Conservation (phyloP, 2,888 invertebrate species). For the Rotaria socialis region DNA sequence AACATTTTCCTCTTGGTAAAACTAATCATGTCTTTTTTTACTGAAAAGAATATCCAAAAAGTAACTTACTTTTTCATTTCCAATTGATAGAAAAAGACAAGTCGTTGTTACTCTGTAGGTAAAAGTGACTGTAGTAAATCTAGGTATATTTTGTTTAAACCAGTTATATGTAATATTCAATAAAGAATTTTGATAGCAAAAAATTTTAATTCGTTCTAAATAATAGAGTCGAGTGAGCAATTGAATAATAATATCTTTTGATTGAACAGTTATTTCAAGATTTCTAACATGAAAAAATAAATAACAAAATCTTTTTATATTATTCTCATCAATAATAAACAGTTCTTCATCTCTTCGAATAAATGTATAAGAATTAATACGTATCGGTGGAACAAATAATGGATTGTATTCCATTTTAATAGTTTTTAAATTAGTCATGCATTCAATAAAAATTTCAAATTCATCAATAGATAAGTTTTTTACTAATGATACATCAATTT, state of each 20-base stretch:
- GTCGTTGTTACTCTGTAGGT: neutral
- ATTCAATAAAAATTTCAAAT: neutral
- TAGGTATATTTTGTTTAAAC: neutral
- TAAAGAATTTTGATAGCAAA: neutral
- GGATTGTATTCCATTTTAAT: slow-evolving; percentile 7
- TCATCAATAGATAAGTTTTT: neutral
- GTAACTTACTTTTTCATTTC: neutral
- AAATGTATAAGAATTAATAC: neutral
- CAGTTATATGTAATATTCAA: neutral
- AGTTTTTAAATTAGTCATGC: neutral
- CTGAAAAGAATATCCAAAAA: too few relatives aligned
- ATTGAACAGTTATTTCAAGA: neutral
- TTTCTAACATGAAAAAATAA: neutral
- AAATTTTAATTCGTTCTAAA: neutral
- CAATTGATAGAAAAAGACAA: neutral
- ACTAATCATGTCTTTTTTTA: too few relatives aligned
- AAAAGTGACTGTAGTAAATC: neutral
- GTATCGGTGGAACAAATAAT: neutral
- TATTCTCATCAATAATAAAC: neutral
- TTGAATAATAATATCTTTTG: neutral
- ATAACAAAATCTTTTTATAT: neutral
- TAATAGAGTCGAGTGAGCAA: neutral
- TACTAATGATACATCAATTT: neutral
- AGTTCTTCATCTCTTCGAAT: neutral
- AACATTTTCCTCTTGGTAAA: too few relatives aligned